Evolutionary conservation across 2,797 vertebrate genomes (phyloP).

Genomic region (Epinephelus awoara): DNA sequence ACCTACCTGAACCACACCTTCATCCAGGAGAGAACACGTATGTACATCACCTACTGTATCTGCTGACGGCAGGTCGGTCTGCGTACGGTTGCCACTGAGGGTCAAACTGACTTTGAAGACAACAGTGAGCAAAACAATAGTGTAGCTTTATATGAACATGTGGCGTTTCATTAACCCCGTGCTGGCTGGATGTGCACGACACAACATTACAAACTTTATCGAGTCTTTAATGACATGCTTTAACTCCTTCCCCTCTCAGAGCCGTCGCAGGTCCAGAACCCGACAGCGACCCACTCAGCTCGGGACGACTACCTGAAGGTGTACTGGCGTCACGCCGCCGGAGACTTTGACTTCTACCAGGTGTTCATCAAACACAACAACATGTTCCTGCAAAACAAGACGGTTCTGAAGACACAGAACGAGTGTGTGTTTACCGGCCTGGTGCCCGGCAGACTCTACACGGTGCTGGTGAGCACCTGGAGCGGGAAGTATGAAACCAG

Average conservation of each 20-base stretch:
- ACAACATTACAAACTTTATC: too few species aligned
- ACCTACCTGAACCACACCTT: constrained; percentile 87
- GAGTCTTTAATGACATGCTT: not conserved
- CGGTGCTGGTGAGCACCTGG: constrained; percentile 91
- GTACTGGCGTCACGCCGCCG: constrained; percentile 92
- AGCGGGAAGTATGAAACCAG: constrained; percentile 93
- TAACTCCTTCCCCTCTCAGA: constrained; percentile 82
- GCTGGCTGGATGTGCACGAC: too few species aligned
- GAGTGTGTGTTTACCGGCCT: constrained; percentile 92
- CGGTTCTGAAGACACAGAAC: constrained; percentile 85
- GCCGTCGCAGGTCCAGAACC: constrained; percentile 91
- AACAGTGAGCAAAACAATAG: too few species aligned
- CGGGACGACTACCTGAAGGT: constrained; percentile 94
- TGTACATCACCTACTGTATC: constrained; percentile 35
- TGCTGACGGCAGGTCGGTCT: too few species aligned
- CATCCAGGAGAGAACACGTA: constrained; percentile 93
- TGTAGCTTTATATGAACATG: too few species aligned
- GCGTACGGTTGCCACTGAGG: too few species aligned
- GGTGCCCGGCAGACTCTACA: constrained; percentile 94
- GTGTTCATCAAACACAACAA: constrained; percentile 96
- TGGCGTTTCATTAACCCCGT: too few species aligned
- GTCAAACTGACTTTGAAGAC: too few species aligned
- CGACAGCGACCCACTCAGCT: constrained; percentile 92
- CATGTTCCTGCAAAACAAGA: constrained; percentile 89
- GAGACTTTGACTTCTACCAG: constrained; percentile 94